Base-by-base conservation (phyloP, 2,888 invertebrate genomes). In the Zonitis immaculata region DNA sequence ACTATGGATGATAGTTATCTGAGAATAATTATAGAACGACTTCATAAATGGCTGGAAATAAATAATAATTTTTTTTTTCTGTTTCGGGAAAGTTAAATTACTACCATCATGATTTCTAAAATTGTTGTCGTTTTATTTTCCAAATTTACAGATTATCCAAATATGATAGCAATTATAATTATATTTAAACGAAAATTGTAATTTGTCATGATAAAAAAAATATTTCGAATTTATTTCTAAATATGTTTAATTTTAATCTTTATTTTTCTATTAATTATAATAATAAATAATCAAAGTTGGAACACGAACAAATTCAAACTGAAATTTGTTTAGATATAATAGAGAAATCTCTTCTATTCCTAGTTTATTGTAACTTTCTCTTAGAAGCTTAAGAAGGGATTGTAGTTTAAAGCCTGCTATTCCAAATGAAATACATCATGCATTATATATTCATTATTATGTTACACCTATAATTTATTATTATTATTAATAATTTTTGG, bases 31-130 rank as follows among this genome's bases (percentile, higher is more conserved):
- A n/a, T n/a, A n/a, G n/a, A n/a, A n/a, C n/a, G n/a, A n/a, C n/a
- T n/a, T n/a, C n/a, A n/a, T n/a, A n/a, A n/a, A n/a, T n/a, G n/a
- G n/a, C n/a, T n/a, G n/a, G n/a, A n/a, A n/a, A n/a, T 22, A 22
- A 22, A 22, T 22, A 22, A 39, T 20, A 39, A 20, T 20, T 2
- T 30, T 30, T 30, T 30, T 14, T 35, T 18, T 18, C 9, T 4
- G 9, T 16, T 14, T 35, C 32, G 39, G 47, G 26, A 56, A 56
- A 56, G 52, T 56, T 56, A 53, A 53, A 56, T 56, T 53, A 47
- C 51, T 42, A 35, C 16, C 35, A 35, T 42, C n/a, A n/a, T n/a
- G 49, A 49, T 39, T 47, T 56, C 47, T 49, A 28, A 51, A 52
- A n/a, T 30, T 32, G n/a, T 14, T 20, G 20, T 39, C 39, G 20